phyloP scores from a whole-genome alignment of 2,113 vertebrate genomes.

The Phycodurus eques region DNA sequence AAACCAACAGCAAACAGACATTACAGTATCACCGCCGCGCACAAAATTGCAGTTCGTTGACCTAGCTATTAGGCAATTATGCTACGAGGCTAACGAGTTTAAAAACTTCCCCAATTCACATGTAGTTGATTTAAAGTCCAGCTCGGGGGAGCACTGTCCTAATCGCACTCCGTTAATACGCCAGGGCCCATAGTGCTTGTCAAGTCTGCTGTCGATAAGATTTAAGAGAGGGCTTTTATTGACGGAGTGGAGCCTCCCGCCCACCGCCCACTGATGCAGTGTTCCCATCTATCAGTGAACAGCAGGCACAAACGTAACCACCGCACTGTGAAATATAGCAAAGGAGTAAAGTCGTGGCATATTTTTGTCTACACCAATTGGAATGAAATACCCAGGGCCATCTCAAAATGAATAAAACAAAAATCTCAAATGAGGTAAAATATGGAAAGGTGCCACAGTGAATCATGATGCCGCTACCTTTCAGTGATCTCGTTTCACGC shows the following conservation, averaged over 20 bases:
- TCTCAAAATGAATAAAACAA: conserved; percentile 37
- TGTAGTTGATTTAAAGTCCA: conserved; percentile 32
- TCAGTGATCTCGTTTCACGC: conserved; percentile 7
- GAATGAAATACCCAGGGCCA: conserved; percentile 51
- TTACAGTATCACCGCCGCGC: conserved; percentile 20
- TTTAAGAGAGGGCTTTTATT: conserved; percentile 31
- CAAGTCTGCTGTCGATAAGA: conserved; percentile 23
- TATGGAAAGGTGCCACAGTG: conserved; percentile 34
- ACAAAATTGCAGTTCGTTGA: conserved; percentile 13
- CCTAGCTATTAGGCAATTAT: no score
- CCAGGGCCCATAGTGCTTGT: conserved; percentile 9
- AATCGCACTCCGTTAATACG: conserved; percentile 26
- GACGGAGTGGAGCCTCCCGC: conserved; percentile 23
- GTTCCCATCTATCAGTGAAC: conserved; percentile 47
- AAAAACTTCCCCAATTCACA: conserved; percentile 16
- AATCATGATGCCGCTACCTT: conserved; percentile 32
- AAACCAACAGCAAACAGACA: conserved; percentile 52
- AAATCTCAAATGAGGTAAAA: conserved; percentile 48
- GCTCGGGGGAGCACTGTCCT: conserved; percentile 46
- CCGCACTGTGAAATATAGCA: conserved; percentile 31
- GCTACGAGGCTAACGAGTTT: no score
- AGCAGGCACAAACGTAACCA: conserved; percentile 15
- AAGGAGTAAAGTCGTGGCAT: conserved; percentile 34
- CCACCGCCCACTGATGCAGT: conserved; percentile 19
- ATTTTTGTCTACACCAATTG: conserved; percentile 31